Conservation (phyloP, 2,888 invertebrate species). For the Mythimna albipuncta region DNA sequence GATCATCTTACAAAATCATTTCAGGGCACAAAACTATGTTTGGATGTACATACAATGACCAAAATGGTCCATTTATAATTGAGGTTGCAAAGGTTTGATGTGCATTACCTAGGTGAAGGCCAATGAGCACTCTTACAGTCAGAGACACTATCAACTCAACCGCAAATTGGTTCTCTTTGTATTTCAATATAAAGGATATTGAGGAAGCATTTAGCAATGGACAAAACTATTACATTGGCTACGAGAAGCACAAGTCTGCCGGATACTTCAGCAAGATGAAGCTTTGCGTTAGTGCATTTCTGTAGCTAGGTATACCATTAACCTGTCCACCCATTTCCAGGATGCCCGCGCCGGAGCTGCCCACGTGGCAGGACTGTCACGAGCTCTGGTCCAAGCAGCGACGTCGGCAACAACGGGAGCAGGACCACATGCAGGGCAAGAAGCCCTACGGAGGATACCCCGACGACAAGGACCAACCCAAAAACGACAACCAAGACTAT, state of each 20-base stretch:
- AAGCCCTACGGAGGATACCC: slow-evolving; percentile 70
- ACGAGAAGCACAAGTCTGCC: not conserved
- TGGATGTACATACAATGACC: not conserved
- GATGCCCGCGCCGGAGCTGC: slow-evolving; percentile 96
- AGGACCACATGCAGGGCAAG: slow-evolving; percentile 90
- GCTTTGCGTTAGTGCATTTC: slow-evolving; percentile 30
- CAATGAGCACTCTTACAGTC: not conserved
- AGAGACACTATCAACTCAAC: not conserved
- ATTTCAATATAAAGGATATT: not conserved
- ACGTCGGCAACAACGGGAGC: slow-evolving; percentile 95
- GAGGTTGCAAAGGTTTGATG: not conserved
- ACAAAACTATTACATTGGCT: not conserved
- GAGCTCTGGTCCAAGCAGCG: slow-evolving; percentile 99
- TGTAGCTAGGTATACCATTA: slow-evolving; percentile 28
- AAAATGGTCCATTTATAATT: not conserved
- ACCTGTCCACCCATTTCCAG: slow-evolving; percentile 82
- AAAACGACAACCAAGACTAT: slow-evolving; percentile 68
- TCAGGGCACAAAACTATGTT: not conserved
- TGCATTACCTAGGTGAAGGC: not conserved
- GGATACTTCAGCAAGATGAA: not conserved
- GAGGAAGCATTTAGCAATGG: not conserved
- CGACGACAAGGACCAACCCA: slow-evolving; percentile 62
- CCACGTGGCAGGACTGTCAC: slow-evolving; percentile 99
- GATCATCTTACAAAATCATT: slow-evolving; percentile 41
- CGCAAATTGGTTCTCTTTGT: not conserved